Evolutionary conservation across 2,113 vertebrate species (phyloP).

Genomic region (Indicator maculatus): DNA sequence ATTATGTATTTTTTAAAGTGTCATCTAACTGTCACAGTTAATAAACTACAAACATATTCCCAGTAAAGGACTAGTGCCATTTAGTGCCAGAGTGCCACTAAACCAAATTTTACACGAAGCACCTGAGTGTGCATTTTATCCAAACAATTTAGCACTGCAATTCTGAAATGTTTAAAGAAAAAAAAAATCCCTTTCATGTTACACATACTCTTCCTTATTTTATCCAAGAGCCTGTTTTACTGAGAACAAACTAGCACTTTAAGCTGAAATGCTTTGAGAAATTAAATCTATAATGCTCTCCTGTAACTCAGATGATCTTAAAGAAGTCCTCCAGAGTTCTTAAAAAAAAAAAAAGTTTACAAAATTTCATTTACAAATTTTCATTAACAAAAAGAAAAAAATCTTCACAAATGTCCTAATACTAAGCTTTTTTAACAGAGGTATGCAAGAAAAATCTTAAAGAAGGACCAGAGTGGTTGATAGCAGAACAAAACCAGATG

Average conservation of each 20-base stretch:
- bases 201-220: conserved; percentile 7
- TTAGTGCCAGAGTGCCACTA: not conserved
- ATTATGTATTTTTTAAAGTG: not conserved
- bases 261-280: conserved; percentile 15
- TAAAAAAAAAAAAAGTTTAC: not conserved
- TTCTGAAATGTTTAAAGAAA: not conserved
- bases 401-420: conserved; percentile 29
- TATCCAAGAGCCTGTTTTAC: not conserved
- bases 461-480: not conserved
- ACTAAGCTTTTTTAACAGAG: conserved; percentile 5
- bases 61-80: not conserved
- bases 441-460: not conserved
- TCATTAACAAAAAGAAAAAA: not conserved
- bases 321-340: not conserved
- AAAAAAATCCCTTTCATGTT: conserved; percentile 43
- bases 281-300: not conserved
- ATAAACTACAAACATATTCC: not conserved
- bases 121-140: not conserved
- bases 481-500: conserved; percentile 1
- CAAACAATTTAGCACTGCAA: not conserved
- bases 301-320: not conserved
- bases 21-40: not conserved
- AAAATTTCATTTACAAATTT: not conserved
- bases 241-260: not conserved
- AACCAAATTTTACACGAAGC: not conserved